These are phyloP conservation scores for Siniperca scherzeri DNA, from an alignment of 2,797 vertebrate species.

Conservation along the genomic window DNA sequence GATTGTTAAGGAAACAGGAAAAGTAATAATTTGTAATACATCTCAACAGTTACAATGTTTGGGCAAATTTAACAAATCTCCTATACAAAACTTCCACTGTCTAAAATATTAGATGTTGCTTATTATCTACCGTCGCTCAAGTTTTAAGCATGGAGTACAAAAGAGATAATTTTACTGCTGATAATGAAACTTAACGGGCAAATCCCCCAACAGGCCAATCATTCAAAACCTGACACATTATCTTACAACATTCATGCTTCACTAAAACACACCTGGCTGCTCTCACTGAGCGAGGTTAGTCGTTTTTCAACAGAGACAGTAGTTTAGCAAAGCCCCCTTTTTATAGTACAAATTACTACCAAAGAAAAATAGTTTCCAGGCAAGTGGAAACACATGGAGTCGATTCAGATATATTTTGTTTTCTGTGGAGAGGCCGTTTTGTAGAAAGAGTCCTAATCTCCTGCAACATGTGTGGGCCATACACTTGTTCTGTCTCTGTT, in stretches of 20 bases:
- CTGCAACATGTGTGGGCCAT: slow-evolving; percentile 80
- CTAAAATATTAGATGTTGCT: background rate
- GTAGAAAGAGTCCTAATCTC: slow-evolving; percentile 32
- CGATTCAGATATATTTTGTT: slow-evolving; percentile 44
- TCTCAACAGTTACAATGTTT: background rate
- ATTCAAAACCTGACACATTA: slow-evolving; percentile 2
- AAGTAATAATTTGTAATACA: background rate
- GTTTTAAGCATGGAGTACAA: background rate
- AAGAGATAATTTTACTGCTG: background rate
- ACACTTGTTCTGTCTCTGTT: slow-evolving; percentile 39
- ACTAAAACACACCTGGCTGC: slow-evolving; percentile 51
- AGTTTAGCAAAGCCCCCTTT: slow-evolving; percentile 19
- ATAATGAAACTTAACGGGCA: background rate
- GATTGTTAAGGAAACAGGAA: background rate
- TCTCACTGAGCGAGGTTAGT: slow-evolving; percentile 26
- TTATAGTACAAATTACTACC: slow-evolving; percentile 63
- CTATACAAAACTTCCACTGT: background rate
- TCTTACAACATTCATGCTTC: slow-evolving; percentile 5
- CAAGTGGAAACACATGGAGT: slow-evolving; percentile 64
- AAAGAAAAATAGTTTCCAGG: slow-evolving; percentile 54
- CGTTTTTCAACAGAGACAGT: slow-evolving; percentile 39
- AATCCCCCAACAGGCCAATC: background rate
- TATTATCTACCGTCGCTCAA: background rate
- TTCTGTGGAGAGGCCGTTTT: slow-evolving; percentile 24
- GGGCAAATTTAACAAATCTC: background rate